Evolutionary conservation across 1,140 invertebrate genomes (phyloP), one percentile per base, ranked within the genome.

Genomic region (Ceratina japonica): DNA sequence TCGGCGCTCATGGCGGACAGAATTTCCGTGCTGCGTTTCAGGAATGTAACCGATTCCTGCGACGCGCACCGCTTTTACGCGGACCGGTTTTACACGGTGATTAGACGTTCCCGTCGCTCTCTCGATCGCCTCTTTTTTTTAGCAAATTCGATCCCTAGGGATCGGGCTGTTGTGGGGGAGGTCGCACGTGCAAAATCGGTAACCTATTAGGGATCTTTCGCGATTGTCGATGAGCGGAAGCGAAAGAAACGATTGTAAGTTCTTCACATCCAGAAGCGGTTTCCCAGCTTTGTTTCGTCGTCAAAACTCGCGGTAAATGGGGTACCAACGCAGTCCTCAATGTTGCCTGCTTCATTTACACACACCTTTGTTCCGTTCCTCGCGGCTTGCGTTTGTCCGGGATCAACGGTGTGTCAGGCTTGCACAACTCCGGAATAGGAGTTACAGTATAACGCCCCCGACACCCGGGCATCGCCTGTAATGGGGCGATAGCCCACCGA

Each of bases 171-270:
- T 20, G 59, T 49, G 31, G 58, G n/a, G 49, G 49, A 37, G 58
- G 24, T 77, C 58, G n/a, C 13, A 61, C 75, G 27, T 22, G 27
- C 15, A 62, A 77, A 62, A 77, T 37, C 18, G 75, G 75, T 77
- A 77, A 20, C 59, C 68, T 44, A 63, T 49, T 24, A 77, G 20
- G 75, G 49, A 63, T 15, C 59, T 77, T 24, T 56, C 7, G 68
- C 68, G 51, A 63, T n/a, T 72, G 59, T n/a, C 12, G 27, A 7
- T 24, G 68, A 62, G 20, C 1, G 16, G 20, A 63, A 72, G 75
- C 49, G 27, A 52, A 0, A 31, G 16, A 37, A 64, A 62, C 20
- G 27, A 31, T 31, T 31, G 15, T 27, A 51, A 22, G 49, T n/a
- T 63, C 22, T 20, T 15, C 24, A 18, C 12, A 20, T 20, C 22